Evolutionary conservation across 2,113 vertebrate genomes (phyloP), one percentile per base, ranked within the genome.

Genomic region (Stigmatopora argus): DNA sequence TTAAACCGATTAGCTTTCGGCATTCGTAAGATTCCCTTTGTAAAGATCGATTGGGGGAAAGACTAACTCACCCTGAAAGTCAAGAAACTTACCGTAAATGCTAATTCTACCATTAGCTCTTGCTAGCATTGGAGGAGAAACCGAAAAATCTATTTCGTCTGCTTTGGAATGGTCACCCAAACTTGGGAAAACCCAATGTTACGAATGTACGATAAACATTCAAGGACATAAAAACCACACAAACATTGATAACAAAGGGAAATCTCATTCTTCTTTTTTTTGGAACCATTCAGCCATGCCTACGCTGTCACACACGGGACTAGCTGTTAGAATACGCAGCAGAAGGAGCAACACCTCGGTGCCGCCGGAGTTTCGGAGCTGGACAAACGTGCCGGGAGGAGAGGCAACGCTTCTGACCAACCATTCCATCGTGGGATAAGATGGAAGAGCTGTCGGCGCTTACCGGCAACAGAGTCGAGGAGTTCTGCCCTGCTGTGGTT

Each of bases 11-110:
- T 84, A 77, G 72, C 69, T 60, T 79, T 78, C 80, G 83, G 81
- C 72, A 67, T 70, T 78, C 84, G 82, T 83, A 86, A 38, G 66
- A 71, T 78, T 71, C 74, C 75, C 76, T 78, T 26, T 56, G 52
- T 4, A 23, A 23, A 53, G 52, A 53, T 12, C 23, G 52, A 53
- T 11, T 11, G 21, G 4, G 21, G 23, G 31, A 56, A 31, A 31
- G 15, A 56, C 6, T 53, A 53, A 53, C 11, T 9, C 10, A 26
- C 11, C 52, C 19, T 5, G 4, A 53, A 26, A 10, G 23, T 5
- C 12, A 53, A 53, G 52, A 53, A 12, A 13, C 19, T 52, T n/a
- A 31, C 26, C 26, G 26, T 31, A 31, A 31, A 31, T 23, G 51
- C 18, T 49, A n/a, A 49, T 49, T 49, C 5, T 49, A 52, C n/a